A percentile compares a stretch with the other conserved stretches of the same genome.
Conservation (phyloP, 2,113 vertebrate species). For the Butorides virescens region DNA sequence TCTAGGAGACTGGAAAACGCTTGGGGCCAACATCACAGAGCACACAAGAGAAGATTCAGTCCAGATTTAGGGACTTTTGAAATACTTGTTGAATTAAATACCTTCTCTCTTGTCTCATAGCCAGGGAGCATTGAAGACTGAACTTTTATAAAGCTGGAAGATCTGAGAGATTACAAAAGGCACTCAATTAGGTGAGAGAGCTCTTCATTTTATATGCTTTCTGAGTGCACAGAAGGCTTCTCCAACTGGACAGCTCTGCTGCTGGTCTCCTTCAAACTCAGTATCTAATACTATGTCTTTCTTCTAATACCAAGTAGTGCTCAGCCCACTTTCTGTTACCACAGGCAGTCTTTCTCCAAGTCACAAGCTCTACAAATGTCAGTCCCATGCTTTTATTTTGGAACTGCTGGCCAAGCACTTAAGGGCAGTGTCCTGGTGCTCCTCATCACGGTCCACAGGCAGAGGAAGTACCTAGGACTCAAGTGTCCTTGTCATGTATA, state of each 20-base stretch:
- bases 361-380: not conserved
- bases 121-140: not conserved
- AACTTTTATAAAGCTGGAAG: not conserved
- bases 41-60: not conserved
- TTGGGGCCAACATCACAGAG: not conserved
- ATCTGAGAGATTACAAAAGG: not conserved
- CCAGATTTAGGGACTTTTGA: not conserved
- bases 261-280: not conserved
- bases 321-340: not conserved
- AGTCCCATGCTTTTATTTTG: not conserved
- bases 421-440: not conserved
- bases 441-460: not conserved
- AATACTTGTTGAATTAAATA: not conserved
- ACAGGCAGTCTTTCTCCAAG: not conserved
- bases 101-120: not conserved
- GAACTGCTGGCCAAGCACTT: not conserved
- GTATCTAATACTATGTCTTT: not conserved
- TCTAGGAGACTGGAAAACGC: not conserved
- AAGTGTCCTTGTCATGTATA: not conserved
- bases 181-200: not conserved
- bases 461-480: not conserved
- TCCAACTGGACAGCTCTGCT: not conserved
- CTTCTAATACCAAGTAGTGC: not conserved
- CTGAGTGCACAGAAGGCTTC: not conserved
- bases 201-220: not conserved